Conservation (phyloP, 1,140 invertebrate genomes). For the Gryon sp. region DNA sequence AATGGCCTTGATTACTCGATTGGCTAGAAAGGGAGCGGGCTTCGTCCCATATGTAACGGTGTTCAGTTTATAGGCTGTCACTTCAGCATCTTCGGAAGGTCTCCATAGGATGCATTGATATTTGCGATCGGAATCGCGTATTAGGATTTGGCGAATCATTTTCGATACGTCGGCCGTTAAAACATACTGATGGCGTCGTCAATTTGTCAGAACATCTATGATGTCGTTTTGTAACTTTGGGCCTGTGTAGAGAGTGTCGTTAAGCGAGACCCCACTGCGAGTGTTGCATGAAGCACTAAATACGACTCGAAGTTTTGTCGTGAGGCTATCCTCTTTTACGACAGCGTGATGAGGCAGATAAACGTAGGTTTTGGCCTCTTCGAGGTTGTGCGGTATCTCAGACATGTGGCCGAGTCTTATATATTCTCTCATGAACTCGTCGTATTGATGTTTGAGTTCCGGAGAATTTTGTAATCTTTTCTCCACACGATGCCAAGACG, state of each 20-base stretch:
- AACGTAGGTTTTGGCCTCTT: too few relatives aligned
- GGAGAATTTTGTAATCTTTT: too few relatives aligned
- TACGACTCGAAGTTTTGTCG: background rate
- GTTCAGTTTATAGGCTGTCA: background rate
- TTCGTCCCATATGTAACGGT: background rate
- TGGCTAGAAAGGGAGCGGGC: background rate
- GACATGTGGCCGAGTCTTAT: too few relatives aligned
- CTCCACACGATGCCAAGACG: too few relatives aligned
- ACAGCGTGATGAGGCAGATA: background rate
- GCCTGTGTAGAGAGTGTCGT: background rate
- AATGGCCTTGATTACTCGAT: background rate
- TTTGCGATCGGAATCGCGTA: background rate
- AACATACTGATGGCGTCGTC: background rate
- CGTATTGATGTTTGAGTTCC: too few relatives aligned
- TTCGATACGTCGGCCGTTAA: background rate
- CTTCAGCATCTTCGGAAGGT: background rate
- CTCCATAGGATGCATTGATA: background rate
- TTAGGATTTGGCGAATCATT: background rate
- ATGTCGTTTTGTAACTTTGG: background rate
- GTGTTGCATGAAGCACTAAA: background rate
- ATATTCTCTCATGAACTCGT: too few relatives aligned
- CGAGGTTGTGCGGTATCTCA: too few relatives aligned
- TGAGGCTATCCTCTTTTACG: background rate
- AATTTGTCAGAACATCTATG: background rate
- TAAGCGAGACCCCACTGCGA: background rate